phyloP scores from a whole-genome alignment of 2,113 vertebrate species.

The Perognathus longimembris region DNA sequence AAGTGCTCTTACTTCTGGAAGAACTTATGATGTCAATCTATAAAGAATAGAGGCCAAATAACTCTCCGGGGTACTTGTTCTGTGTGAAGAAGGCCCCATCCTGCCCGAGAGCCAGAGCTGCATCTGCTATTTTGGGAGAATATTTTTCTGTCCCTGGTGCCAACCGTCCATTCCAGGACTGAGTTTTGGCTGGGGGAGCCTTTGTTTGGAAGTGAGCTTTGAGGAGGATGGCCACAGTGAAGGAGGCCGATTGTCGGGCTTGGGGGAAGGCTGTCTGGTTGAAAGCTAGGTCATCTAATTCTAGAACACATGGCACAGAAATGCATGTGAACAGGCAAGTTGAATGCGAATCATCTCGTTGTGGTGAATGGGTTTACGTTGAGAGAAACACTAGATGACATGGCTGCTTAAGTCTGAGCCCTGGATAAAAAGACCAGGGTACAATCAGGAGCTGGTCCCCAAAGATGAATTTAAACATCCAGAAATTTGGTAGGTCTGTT shows the following conservation, averaged over 20 bases:
- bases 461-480: neutral
- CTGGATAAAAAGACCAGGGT: neutral
- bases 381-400: neutral
- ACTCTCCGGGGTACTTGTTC: neutral
- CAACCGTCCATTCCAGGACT: conserved; percentile 39
- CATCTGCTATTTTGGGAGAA: neutral
- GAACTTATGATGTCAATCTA: neutral
- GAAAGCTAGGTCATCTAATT: conserved; percentile 25
- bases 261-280: conserved; percentile 43
- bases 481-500: neutral
- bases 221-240: conserved; percentile 49
- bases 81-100: neutral
- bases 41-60: neutral
- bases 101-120: neutral
- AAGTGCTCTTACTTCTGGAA: neutral
- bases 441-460: neutral
- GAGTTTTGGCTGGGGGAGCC: conserved; percentile 26
- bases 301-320: conserved; percentile 52
- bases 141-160: neutral
- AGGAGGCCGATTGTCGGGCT: conserved; percentile 21
- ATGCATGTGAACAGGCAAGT: conserved; percentile 17
- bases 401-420: neutral
- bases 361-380: neutral
- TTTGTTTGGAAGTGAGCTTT: conserved; percentile 7
- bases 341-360: conserved; percentile 50